Conservation (phyloP, 2,797 vertebrate genomes). For the Gallinago stenura region DNA sequence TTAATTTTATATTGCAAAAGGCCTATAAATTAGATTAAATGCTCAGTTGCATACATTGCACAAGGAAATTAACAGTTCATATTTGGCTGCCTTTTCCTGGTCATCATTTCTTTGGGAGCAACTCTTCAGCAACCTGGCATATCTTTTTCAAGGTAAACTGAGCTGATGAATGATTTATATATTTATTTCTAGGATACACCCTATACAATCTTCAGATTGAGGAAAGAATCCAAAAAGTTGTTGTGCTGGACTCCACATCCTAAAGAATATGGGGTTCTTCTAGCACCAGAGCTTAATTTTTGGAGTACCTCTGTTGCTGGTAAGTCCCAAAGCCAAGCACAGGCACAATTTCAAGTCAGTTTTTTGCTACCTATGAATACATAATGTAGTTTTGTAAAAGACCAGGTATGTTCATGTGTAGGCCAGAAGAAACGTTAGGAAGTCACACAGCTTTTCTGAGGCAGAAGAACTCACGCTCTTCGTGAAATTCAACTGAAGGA, state of each 20-base stretch:
- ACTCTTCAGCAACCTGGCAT: not conserved
- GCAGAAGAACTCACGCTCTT: not conserved
- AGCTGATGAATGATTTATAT: not conserved
- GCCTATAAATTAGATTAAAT: constrained; percentile 40
- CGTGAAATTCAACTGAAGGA: not conserved
- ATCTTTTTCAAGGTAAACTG: constrained; percentile 14
- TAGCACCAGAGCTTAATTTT: not conserved
- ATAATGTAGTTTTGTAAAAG: not conserved
- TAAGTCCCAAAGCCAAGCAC: not conserved
- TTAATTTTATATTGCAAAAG: constrained; percentile 29
- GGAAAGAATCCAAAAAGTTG: not conserved
- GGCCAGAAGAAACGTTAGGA: not conserved
- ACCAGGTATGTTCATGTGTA: not conserved
- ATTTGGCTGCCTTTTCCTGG: constrained; percentile 9
- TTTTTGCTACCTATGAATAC: not conserved
- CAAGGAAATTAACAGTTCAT: constrained; percentile 41
- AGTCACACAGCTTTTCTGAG: not conserved
- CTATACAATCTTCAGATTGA: not conserved
- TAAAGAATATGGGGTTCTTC: not conserved
- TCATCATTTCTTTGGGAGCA: constrained; percentile 1
- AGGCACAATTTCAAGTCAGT: not conserved
- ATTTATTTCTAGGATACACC: not conserved
- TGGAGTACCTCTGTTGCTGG: not conserved
- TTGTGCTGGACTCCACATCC: not conserved
- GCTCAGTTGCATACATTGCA: not conserved